phyloP scores from a whole-genome alignment of 2,888 invertebrate genomes.

The Rhaphigaster nebulosa region DNA sequence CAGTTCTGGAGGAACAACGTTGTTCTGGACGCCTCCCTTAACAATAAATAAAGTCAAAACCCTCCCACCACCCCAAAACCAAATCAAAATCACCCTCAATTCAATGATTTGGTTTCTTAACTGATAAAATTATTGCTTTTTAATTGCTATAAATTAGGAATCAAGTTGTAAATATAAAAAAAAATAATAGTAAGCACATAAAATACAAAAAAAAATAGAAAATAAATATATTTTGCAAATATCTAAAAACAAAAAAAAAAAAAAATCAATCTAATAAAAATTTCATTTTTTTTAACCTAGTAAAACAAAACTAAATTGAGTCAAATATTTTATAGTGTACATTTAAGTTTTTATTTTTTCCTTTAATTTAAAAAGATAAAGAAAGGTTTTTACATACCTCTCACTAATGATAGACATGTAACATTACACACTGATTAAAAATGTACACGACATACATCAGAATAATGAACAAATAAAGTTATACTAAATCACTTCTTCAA shows the following conservation, averaged over 20 bases:
- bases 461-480: slow-evolving; percentile 53
- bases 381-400: slow-evolving; percentile 63
- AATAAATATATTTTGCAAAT: background rate
- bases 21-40: slow-evolving; percentile 89
- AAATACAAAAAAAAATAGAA: slow-evolving; percentile 13
- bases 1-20: slow-evolving; percentile 90
- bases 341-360: slow-evolving; percentile 44
- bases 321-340: slow-evolving; percentile 21
- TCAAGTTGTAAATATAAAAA: background rate
- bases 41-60: slow-evolving; percentile 56
- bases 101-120: slow-evolving; percentile 23
- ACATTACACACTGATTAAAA: slow-evolving; percentile 60
- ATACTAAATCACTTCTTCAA: slow-evolving; percentile 32
- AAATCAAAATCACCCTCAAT: slow-evolving; percentile 16
- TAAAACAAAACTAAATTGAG: slow-evolving; percentile 32
- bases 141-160: background rate
- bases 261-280: background rate
- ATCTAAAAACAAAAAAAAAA: background rate
- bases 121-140: background rate
- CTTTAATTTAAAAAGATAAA: slow-evolving; percentile 59
- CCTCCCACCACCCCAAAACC: slow-evolving; percentile 56
- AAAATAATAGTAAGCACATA: background rate
- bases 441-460: slow-evolving; percentile 50
- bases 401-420: slow-evolving; percentile 64
- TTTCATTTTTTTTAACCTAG: slow-evolving; percentile 28